Conservation (phyloP, 2,113 vertebrate genomes). For the Engystomops pustulosus region DNA sequence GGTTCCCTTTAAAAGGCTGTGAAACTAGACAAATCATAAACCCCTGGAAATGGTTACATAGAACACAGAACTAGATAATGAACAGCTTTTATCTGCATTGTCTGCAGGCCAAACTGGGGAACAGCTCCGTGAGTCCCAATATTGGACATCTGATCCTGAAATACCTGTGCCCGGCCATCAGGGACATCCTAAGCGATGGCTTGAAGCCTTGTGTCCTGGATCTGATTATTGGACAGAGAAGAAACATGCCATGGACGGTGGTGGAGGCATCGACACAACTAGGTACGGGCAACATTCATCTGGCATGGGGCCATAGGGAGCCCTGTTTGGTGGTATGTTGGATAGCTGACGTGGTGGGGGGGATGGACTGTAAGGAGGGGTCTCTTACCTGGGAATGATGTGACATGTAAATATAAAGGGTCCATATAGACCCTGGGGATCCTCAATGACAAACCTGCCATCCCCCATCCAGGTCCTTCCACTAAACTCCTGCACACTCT, state of each 20-base stretch:
- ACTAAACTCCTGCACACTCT: conserved; percentile 90
- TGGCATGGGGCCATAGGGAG: neutral
- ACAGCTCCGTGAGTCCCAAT: conserved; percentile 96
- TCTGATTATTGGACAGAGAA: conserved; percentile 92
- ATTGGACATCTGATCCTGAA: conserved; percentile 95
- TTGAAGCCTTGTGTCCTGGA: conserved; percentile 91
- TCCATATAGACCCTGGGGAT: too few relatives aligned
- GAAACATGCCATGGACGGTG: conserved; percentile 91
- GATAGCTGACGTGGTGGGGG: too few relatives aligned
- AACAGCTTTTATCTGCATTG: neutral
- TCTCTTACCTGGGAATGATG: too few relatives aligned
- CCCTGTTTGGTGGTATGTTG: neutral
- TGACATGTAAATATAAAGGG: too few relatives aligned
- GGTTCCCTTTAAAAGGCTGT: too few relatives aligned
- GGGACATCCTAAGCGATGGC: conserved; percentile 87
- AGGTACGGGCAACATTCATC: conserved; percentile 71
- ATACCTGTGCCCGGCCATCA: conserved; percentile 94
- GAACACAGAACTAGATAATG: too few relatives aligned
- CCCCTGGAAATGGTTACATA: neutral
- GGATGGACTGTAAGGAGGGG: too few relatives aligned
- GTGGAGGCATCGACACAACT: conserved; percentile 94
- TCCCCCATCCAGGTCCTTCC: conserved; percentile 79
- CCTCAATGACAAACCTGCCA: too few relatives aligned
- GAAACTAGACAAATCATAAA: too few relatives aligned
- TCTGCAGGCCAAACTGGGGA: conserved; percentile 91